Conservation (phyloP, 1,140 invertebrate species). For the Macrotrachela quadricornifera region DNA sequence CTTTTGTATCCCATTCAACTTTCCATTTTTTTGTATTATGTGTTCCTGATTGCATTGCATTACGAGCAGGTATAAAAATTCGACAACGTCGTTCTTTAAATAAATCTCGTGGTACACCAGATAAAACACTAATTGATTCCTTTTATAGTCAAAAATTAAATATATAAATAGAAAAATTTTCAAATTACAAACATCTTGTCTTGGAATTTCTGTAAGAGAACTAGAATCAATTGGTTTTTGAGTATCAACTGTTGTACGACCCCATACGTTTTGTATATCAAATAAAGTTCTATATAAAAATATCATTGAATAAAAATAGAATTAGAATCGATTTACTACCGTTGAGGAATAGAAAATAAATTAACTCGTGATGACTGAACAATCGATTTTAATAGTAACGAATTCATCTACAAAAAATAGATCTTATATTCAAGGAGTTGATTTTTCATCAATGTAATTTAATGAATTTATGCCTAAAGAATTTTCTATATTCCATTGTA, state of each 20-base stretch:
- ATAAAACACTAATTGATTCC: not conserved
- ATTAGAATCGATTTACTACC: not conserved
- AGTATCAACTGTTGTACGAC: too few relatives aligned
- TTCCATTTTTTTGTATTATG: constrained; percentile 60
- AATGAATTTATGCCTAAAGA: too few relatives aligned
- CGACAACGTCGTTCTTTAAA: not conserved
- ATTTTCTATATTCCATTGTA: too few relatives aligned
- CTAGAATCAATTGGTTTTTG: too few relatives aligned
- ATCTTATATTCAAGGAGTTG: too few relatives aligned
- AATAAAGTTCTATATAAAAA: not conserved
- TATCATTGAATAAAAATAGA: not conserved
- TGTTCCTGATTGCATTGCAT: constrained; percentile 91
- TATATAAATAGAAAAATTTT: not conserved
- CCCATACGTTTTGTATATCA: not conserved
- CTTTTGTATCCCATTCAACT: constrained; percentile 80
- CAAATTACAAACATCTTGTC: not conserved
- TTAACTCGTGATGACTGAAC: not conserved
- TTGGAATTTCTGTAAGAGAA: not conserved
- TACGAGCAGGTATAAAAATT: constrained; percentile 73
- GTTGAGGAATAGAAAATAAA: not conserved
- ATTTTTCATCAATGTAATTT: too few relatives aligned
- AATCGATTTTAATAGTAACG: not conserved
- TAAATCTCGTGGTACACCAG: not conserved
- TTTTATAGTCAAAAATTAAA: not conserved
- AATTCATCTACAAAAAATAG: too few relatives aligned